Evolutionary conservation across 2,888 invertebrate genomes (phyloP).

Genomic region (Pseudococcus jackbeardsleyi): DNA sequence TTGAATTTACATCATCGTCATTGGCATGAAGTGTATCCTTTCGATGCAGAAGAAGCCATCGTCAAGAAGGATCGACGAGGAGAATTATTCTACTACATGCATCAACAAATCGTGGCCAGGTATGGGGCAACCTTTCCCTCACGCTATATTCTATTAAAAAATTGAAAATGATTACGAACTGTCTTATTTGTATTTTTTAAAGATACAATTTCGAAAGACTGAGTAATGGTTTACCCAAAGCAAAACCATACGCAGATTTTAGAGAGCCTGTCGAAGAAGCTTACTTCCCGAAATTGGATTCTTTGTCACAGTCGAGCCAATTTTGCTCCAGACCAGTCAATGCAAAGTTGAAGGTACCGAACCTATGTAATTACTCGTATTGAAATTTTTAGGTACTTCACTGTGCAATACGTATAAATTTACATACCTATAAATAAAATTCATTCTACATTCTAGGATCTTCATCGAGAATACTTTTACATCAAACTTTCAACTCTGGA

Average conservation of each 20-base stretch:
- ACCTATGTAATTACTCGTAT: too few species aligned
- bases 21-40: slow-evolving; percentile 91
- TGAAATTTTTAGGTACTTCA: neutral
- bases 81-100: slow-evolving; percentile 86
- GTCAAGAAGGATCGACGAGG: slow-evolving; percentile 83
- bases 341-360: slow-evolving; percentile 66
- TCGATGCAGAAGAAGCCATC: slow-evolving; percentile 75
- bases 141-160: too few species aligned
- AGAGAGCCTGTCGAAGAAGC: slow-evolving; percentile 81
- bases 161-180: too few species aligned
- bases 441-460: neutral
- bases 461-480: slow-evolving; percentile 66
- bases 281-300: slow-evolving; percentile 87
- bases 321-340: slow-evolving; percentile 77
- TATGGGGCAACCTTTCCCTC: slow-evolving; percentile 67
- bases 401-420: too few species aligned
- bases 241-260: slow-evolving; percentile 77
- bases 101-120: slow-evolving; percentile 79
- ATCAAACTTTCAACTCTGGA: slow-evolving; percentile 79
- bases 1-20: slow-evolving; percentile 92
- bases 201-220: slow-evolving; percentile 84
- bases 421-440: too few species aligned
- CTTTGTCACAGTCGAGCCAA: slow-evolving; percentile 79
- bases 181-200: neutral
- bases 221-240: slow-evolving; percentile 78